Conservation (phyloP, 2,888 invertebrate species). For the Microplitis deprimator region DNA sequence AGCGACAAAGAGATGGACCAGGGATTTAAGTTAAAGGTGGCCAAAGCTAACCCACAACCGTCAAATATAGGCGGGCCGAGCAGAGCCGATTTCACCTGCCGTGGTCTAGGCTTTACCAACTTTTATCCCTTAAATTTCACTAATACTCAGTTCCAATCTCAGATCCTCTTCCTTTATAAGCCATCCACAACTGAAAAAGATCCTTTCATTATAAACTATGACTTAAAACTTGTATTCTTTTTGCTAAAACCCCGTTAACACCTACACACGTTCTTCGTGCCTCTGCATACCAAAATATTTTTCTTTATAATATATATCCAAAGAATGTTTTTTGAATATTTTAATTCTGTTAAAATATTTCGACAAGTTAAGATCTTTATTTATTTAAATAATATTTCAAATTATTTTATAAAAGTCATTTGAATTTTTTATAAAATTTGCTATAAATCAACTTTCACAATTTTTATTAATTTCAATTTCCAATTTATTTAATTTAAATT, state of each 20-base stretch:
- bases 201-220: background rate
- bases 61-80: slow-evolving; percentile 63
- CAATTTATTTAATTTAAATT: too few relatives aligned
- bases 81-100: slow-evolving; percentile 61
- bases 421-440: background rate
- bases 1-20: slow-evolving; percentile 29
- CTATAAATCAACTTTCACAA: background rate
- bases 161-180: slow-evolving; percentile 27
- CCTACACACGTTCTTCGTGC: background rate
- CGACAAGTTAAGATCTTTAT: background rate
- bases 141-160: slow-evolving; percentile 52
- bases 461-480: too few relatives aligned
- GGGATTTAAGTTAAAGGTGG: slow-evolving; percentile 52
- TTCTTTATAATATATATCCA: background rate
- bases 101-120: slow-evolving; percentile 49
- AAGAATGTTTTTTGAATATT: background rate
- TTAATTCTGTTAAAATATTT: background rate
- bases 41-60: slow-evolving; percentile 63
- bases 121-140: slow-evolving; percentile 56
- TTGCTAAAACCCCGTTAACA: background rate
- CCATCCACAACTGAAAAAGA: slow-evolving; percentile 35
- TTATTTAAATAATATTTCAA: background rate
- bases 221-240: background rate
- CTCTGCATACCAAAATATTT: background rate
- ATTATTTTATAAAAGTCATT: background rate